Evolutionary conservation across 2,113 vertebrate species (phyloP), one percentile per base, ranked within the genome.

Genomic region (Trematomus loennbergii): DNA sequence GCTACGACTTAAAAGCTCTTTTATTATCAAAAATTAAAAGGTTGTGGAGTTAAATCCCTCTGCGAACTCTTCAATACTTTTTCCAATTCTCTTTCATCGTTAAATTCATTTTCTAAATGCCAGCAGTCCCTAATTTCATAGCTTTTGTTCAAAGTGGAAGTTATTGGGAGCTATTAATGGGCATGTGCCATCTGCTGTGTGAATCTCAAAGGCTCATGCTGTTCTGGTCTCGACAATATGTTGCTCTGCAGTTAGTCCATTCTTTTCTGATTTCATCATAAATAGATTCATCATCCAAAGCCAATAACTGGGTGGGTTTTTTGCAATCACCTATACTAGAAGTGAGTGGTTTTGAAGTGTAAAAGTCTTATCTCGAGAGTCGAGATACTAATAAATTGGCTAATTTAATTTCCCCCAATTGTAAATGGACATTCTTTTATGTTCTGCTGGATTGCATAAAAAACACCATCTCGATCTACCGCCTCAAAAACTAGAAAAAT

Each of bases 111-210:
- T 66, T 46, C n/a, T 3, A 13, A 63, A 57, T 66, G 68, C 33
- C 55, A 68, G 8, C 15, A 57, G 12, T 73, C 40, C 29, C 46
- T 10, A 17, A 33, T 64, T 55, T 52, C 4, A 45, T 33, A 70
- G 22, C 54, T 68, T 75, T 33, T 40, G 57, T 76, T 33, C 18
- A 46, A 79, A 78, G 40, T 74, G 11, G 18, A 74, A 66, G 77
- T 81, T 79, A 50, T 20, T 57, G 63, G n/a, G 36, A 52, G 57
- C 57, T 70, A 36, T 77, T 20, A 60, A 65, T 73, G 55, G 3
- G 16, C 45, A 54, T 71, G 55, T 72, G 57, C 79, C 79, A 85
- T 78, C 75, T 85, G 83, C 29, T 83, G 20, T 66, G 50, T 63
- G 40, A 66, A 55, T 68, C 61, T 45, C 78, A 43, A 53, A 73